Conservation (phyloP, 2,888 invertebrate species). For the Orgyia antiqua region DNA sequence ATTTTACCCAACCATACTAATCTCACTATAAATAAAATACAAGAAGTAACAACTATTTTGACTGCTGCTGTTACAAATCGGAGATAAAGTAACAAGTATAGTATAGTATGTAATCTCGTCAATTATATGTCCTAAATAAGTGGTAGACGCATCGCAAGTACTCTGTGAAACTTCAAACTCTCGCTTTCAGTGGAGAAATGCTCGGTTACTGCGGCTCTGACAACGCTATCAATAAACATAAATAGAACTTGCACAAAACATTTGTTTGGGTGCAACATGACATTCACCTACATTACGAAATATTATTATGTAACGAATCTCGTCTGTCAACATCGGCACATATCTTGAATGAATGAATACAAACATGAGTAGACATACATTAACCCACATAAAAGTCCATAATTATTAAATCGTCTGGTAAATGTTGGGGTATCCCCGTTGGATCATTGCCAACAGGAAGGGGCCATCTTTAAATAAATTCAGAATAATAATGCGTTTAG, state of each 20-base stretch:
- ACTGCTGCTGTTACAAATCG: too few relatives aligned
- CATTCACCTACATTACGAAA: conserved; percentile 45
- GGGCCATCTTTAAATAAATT: conserved; percentile 65
- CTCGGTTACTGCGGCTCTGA: conserved; percentile 47
- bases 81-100: too few relatives aligned
- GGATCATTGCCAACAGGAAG: conserved; percentile 70
- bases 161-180: conserved; percentile 62
- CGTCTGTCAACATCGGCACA: conserved; percentile 27
- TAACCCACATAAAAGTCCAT: conserved; percentile 57
- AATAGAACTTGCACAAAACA: conserved; percentile 42
- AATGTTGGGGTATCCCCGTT: conserved; percentile 68
- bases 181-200: conserved; percentile 66
- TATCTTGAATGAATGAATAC: conserved; percentile 39
- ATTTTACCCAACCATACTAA: too few relatives aligned
- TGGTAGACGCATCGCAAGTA: too few relatives aligned
- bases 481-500: conserved; percentile 55
- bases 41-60: too few relatives aligned
- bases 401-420: conserved; percentile 72
- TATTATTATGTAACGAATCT: conserved; percentile 23
- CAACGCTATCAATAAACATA: conserved; percentile 46
- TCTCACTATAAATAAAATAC: too few relatives aligned
- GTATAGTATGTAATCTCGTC: too few relatives aligned
- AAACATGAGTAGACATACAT: conserved; percentile 44
- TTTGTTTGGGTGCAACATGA: conserved; percentile 41
- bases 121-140: too few relatives aligned